A percentile compares a stretch with the other conserved stretches of the same genome.
phyloP scores from a whole-genome alignment of 2,888 invertebrate species.

The Dryobota labecula region DNA sequence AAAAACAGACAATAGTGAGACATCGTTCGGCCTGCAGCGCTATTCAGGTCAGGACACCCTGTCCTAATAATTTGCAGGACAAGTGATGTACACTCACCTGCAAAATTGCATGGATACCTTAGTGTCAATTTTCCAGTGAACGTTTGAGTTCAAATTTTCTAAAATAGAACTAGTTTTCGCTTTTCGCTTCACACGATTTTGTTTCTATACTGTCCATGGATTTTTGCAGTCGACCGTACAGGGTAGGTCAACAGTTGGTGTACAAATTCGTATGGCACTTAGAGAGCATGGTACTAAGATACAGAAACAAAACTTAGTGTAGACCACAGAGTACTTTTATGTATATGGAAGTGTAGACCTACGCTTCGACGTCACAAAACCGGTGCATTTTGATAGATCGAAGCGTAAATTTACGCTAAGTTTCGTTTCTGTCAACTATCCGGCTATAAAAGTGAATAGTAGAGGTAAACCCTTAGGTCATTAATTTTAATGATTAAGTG shows the following conservation, averaged over 20 bases:
- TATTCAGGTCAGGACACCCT: neutral
- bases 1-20: constrained; percentile 6
- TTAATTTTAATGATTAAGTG: constrained; percentile 27
- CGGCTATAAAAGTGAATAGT: neutral
- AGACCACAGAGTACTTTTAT: no score
- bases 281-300: neutral
- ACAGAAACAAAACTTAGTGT: neutral
- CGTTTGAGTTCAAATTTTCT: no score
- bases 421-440: neutral
- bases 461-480: constrained; percentile 4
- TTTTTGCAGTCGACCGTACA: no score
- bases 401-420: neutral
- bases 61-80: neutral
- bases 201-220: no score
- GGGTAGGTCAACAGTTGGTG: neutral
- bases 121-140: no score
- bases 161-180: no score
- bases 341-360: neutral
- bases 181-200: no score
- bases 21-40: neutral
- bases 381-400: neutral
- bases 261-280: neutral
- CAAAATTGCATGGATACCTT: no score
- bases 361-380: neutral
- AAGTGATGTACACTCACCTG: no score